Evolutionary conservation across 2,113 vertebrate genomes (phyloP).

Genomic region (Phocoena phocoena): DNA sequence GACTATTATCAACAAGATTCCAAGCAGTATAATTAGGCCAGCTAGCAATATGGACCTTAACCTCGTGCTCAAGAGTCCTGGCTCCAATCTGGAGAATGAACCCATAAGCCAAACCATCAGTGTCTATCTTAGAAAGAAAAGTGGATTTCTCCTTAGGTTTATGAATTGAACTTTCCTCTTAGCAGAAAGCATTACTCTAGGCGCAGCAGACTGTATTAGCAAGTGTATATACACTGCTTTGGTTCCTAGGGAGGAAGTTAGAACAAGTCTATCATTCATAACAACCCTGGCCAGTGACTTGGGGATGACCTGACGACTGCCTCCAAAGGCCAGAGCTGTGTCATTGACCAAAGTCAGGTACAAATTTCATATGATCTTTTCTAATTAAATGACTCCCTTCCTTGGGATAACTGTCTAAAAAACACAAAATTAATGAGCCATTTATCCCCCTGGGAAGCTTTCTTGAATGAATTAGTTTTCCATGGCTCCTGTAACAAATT

Average conservation of each 20-base stretch:
- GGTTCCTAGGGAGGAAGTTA: neutral
- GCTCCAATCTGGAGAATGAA: neutral
- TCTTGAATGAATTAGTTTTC: neutral
- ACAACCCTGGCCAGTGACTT: neutral
- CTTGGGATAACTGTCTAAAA: constrained; percentile 23
- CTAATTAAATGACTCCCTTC: neutral
- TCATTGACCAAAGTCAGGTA: neutral
- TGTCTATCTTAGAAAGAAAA: neutral
- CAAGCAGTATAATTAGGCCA: neutral
- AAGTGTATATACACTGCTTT: neutral
- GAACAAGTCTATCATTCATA: neutral
- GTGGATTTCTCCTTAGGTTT: neutral
- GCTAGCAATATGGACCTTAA: neutral
- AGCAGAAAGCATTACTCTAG: neutral
- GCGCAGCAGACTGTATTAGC: neutral
- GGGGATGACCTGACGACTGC: neutral
- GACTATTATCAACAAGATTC: neutral
- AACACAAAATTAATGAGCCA: neutral
- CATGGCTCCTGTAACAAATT: neutral
- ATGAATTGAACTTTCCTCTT: neutral
- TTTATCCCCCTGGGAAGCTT: neutral
- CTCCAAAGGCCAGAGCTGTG: neutral
- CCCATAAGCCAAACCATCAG: neutral
- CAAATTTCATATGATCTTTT: neutral
- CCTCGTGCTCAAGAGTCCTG: neutral